phyloP scores from a whole-genome alignment of 2,888 invertebrate species.

The Cantharis rufa region DNA sequence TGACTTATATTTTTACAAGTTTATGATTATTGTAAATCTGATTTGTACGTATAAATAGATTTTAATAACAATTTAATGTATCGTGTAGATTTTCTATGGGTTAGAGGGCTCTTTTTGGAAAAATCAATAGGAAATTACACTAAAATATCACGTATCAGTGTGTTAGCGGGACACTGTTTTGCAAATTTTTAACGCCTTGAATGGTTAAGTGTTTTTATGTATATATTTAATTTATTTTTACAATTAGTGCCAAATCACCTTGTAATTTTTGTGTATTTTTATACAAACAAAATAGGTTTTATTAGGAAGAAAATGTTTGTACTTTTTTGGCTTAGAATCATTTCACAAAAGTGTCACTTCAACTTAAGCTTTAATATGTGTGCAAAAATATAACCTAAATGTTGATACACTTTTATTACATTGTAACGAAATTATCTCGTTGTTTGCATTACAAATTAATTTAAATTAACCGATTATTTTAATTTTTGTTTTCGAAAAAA shows the following conservation, averaged over 20 bases:
- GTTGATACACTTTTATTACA: not conserved
- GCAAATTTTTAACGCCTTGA: not conserved
- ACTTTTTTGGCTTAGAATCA: not conserved
- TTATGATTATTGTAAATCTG: not conserved
- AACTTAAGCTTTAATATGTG: not conserved
- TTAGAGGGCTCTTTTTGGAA: not conserved
- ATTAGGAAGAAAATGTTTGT: not conserved
- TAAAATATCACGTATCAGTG: not conserved
- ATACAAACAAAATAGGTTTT: not conserved
- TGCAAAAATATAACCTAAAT: not conserved
- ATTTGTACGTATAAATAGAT: not conserved
- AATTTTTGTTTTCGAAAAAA: not conserved
- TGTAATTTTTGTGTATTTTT: slow-evolving; percentile 8
- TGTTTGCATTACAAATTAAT: not conserved
- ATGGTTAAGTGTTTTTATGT: not conserved
- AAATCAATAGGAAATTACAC: not conserved
- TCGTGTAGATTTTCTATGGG: not conserved
- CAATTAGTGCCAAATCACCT: slow-evolving; percentile 19
- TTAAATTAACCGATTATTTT: not conserved
- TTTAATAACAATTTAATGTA: not conserved
- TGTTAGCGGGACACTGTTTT: not conserved
- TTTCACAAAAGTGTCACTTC: not conserved
- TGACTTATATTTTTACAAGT: not conserved
- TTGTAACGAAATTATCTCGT: not conserved
- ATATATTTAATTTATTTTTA: slow-evolving; percentile 6